Base-by-base conservation (phyloP, 1,140 invertebrate genomes). In the Lepidurus couesii region DNA sequence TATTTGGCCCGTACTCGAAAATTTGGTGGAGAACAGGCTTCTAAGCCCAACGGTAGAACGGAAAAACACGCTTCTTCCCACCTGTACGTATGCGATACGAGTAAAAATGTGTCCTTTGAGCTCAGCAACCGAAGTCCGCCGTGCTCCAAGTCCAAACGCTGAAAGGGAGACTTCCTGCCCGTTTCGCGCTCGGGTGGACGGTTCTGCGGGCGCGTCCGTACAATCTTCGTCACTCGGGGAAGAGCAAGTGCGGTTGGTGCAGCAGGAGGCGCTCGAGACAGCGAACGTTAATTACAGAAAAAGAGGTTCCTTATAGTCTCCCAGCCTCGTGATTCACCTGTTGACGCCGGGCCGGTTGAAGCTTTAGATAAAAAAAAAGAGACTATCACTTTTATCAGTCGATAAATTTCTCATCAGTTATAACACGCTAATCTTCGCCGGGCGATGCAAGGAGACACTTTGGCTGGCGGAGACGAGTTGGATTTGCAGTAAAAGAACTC, bases 111-210 rank as follows among this genome's bases (percentile, higher is more conserved):
- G 53, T 65, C 53, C 53, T 65, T 65, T 65, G 53, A 65, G 53
- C 53, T 65, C 53, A 65, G 53, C 53, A 65, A 65, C 53, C 53
- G 53, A 65, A 65, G 53, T 65, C 53, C 53, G 53, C 53, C 53
- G 53, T 65, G 53, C 53, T 65, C 53, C 53, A 65, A 65, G 53
- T 65, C 53, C 53, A 65, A 65, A 65, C 53, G 53, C 13, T 65
- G 53, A 65, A 65, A 65, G 53, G 53, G 53, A 65, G 8, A 65
- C n/a, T 65, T 65, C 53, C 53, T 65, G 53, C 6, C 53, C 53
- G 53, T 65, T 65, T 65, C 53, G 53, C 53, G 53, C 53, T 65
- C 53, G 53, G 34, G 0, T 21, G n/a, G 21, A 21, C 21, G 53
- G 53, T 65, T 65, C 53, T 65, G 53, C 53, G 53, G 53, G 53